Conservation (phyloP, 2,888 invertebrate species). For the Acronicta psi region DNA sequence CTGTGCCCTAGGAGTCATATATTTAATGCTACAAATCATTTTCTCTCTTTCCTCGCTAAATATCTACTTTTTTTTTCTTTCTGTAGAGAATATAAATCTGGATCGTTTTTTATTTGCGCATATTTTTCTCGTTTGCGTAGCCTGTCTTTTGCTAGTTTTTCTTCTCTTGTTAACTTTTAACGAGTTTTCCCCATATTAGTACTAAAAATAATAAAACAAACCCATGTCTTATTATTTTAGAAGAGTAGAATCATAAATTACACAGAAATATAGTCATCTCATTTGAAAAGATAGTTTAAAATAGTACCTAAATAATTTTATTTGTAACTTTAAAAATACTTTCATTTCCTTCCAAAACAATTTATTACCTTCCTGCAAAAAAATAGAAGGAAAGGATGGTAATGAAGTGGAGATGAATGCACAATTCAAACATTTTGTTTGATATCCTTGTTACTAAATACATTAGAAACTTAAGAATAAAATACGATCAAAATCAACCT, state of each 20-base stretch:
- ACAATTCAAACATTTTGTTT: neutral
- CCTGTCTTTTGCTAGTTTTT: conserved; percentile 27
- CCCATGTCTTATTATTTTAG: neutral
- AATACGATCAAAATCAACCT: neutral
- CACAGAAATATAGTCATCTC: conserved; percentile 1
- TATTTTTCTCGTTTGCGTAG: conserved; percentile 19
- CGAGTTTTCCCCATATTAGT: conserved; percentile 7
- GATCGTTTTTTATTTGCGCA: conserved; percentile 18
- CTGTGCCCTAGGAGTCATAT: conserved; percentile 10
- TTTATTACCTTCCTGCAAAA: conserved; percentile 2
- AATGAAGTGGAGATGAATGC: conserved; percentile 3
- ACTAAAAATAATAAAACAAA: neutral
- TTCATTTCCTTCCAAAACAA: neutral
- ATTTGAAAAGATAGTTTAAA: neutral
- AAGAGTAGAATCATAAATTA: neutral
- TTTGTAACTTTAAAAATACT: neutral
- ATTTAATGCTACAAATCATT: conserved; percentile 3
- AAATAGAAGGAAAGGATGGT: neutral
- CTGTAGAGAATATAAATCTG: neutral
- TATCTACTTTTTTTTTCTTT: conserved; percentile 6
- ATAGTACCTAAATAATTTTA: neutral
- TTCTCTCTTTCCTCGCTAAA: conserved; percentile 3
- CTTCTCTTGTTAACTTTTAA: conserved; percentile 14
- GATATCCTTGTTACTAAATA: neutral
- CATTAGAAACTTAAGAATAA: neutral